Base-by-base conservation (phyloP, 64 coral and sea anemone species). In the Astreopora myriophthalma region DNA sequence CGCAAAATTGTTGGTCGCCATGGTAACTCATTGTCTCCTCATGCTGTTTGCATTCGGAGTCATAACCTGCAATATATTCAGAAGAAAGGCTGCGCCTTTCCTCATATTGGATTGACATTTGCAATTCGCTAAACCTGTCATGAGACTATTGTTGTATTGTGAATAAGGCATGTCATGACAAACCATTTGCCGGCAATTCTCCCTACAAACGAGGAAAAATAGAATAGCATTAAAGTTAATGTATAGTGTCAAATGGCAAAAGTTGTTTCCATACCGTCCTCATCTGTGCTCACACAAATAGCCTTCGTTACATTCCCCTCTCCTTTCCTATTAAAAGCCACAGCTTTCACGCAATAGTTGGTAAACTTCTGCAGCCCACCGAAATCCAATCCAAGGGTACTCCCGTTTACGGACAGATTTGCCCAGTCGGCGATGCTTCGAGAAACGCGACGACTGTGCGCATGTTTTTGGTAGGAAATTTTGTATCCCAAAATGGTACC, bases 401-500 rank as follows among this genome's bases (percentile, higher is more conserved):
- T 37, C 2, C 14, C 79, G 0, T 38, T 10, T 24, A 23, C 31
- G 0, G 9, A n/a, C 8, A 2, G 22, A 13, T 38, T 14, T 36
- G 0, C 30, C 20, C 19, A 2, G n/a, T 83, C 58, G 23, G n/a
- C n/a, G n/a, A 1, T 36, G 52, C 79, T 83, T 64, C 55, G 20
- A 22, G 33, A 35, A 20, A n/a, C 58, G 16, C 49, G 78, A 0
- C 8, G 28, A 5, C 9, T 83, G 20, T 27, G 19, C 0, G 6
- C 32, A 4, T 6, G 5, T 83, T 64, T 64, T 0, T 83, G 1
- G 30, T 82, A 83, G 11, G 73, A 73, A 12, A 83, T 32, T 55
- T 17, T 71, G 65, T 91, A 91, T 7, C 89, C 89, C 20, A 83
- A 5, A n/a, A 91, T 84, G 60, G 60, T 20, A 23, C 89, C 89